These are phyloP conservation scores for Acridotheres tristis DNA, from an alignment of 2,797 vertebrate genomes.

Conservation along the genomic window DNA sequence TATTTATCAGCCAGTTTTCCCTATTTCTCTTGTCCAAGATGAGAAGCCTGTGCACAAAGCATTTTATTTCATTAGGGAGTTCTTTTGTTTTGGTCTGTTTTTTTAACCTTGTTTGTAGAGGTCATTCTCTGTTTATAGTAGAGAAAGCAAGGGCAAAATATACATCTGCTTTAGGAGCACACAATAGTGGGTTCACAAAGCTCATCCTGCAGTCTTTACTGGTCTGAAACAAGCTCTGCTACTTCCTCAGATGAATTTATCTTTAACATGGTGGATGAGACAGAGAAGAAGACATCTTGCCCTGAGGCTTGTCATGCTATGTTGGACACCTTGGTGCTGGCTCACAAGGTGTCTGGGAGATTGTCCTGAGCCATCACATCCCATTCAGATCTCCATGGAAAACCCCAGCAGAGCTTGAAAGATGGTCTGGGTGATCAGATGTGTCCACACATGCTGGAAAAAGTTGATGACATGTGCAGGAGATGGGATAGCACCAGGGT, in stretches of 20 bases:
- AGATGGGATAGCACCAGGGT: fast-evolving
- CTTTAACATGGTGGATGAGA: neutral
- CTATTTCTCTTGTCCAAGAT: neutral
- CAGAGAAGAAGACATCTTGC: neutral
- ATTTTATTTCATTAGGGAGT: constrained; percentile 16
- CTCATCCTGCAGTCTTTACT: neutral
- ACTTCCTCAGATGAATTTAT: neutral
- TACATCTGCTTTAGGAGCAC: neutral
- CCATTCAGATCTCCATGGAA: neutral
- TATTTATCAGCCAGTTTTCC: neutral
- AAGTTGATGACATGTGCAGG: neutral
- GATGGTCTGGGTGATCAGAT: neutral
- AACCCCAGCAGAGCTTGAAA: neutral
- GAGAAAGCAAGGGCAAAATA: neutral
- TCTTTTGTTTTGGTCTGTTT: constrained; percentile 16
- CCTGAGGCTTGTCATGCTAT: neutral
- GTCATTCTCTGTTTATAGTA: neutral
- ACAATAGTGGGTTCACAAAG: neutral
- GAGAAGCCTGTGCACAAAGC: neutral
- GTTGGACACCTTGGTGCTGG: neutral
- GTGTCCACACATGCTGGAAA: neutral
- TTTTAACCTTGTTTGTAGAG: constrained; percentile 32
- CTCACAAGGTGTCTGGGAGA: neutral
- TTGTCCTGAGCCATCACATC: neutral
- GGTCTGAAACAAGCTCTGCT: neutral